phyloP scores from a whole-genome alignment of 2,113 vertebrate species.

The Anser brachyrhynchus region DNA sequence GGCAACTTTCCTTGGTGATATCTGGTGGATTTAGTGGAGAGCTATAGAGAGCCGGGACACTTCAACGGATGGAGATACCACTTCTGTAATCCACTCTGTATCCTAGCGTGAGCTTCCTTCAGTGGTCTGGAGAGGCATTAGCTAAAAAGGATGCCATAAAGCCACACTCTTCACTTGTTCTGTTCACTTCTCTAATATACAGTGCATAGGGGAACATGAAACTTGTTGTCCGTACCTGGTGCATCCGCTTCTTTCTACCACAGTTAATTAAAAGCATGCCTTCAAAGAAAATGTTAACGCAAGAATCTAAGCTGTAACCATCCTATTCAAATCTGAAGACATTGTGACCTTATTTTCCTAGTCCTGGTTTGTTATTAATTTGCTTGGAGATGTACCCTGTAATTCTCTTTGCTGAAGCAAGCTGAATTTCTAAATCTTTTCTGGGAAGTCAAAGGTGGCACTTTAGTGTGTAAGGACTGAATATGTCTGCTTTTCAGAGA shows the following conservation, averaged over 20 bases:
- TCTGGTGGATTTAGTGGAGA: background rate
- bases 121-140: background rate
- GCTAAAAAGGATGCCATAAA: background rate
- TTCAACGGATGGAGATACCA: background rate
- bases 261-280: background rate
- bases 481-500: background rate
- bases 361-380: constrained; percentile 53
- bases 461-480: background rate
- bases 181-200: background rate
- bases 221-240: background rate
- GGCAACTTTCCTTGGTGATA: background rate
- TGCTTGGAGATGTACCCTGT: constrained; percentile 54
- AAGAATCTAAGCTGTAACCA: background rate
- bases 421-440: constrained; percentile 52
- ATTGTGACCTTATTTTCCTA: constrained; percentile 48
- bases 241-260: background rate
- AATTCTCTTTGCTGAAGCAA: constrained; percentile 60
- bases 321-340: constrained; percentile 45
- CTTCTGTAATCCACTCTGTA: background rate
- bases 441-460: constrained; percentile 20
- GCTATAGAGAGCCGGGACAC: background rate
- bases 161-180: background rate
- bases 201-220: background rate
- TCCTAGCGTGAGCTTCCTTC: background rate
- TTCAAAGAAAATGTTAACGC: constrained; percentile 24